Conservation (phyloP, 1,140 invertebrate genomes). For the Tetramorium parvispinum region DNA sequence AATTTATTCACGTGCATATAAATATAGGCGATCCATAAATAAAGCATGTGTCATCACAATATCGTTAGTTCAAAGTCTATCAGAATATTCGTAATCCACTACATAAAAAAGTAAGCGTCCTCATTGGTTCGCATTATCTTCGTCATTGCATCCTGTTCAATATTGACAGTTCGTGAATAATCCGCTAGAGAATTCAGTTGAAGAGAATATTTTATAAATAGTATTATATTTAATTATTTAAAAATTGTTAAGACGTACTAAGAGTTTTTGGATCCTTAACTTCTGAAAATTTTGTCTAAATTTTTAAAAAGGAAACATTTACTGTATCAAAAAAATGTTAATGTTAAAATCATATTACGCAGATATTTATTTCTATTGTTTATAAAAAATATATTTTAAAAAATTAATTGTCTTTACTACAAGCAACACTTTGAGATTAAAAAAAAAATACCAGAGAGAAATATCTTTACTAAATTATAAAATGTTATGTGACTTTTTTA, state of each 20-base stretch:
- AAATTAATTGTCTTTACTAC: neutral
- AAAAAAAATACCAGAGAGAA: neutral
- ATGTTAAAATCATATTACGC: neutral
- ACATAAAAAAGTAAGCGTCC: conserved; percentile 12
- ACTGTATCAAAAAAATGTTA: neutral
- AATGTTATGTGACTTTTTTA: neutral
- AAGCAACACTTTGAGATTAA: neutral
- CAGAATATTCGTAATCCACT: conserved; percentile 30
- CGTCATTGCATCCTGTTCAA: conserved; percentile 77
- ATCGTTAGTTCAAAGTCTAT: conserved; percentile 37
- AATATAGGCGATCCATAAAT: conserved; percentile 1
- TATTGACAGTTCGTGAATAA: conserved; percentile 75
- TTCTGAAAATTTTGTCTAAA: neutral
- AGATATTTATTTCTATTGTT: neutral
- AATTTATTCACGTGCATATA: neutral
- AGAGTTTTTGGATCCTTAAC: neutral
- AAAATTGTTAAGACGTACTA: neutral
- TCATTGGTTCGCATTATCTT: conserved; percentile 56
- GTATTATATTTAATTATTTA: conserved; percentile 7
- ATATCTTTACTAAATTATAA: neutral
- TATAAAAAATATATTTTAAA: neutral
- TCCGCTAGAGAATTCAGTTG: conserved; percentile 19
- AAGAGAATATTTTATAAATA: neutral
- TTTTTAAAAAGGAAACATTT: neutral
- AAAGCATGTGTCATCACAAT: conserved; percentile 36